Evolutionary conservation across 2,113 vertebrate species (phyloP).

Genomic region (Pycnonotus jocosus): DNA sequence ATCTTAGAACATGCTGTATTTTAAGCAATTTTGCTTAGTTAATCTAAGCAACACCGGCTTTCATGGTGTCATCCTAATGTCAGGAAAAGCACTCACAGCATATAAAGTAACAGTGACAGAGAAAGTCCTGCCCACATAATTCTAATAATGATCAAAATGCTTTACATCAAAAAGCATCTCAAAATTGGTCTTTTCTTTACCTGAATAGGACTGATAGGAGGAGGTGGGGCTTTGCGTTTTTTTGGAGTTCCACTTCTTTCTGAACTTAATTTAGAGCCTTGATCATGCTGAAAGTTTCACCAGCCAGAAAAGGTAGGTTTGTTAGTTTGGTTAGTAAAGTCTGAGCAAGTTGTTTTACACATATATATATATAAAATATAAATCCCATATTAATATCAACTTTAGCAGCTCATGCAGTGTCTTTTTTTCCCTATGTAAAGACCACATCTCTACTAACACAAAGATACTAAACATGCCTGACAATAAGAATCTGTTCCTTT

Average conservation of each 20-base stretch:
- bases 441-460: background rate
- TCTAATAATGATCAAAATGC: background rate
- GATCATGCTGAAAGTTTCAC: constrained; percentile 91
- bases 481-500: background rate
- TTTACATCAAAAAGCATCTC: constrained; percentile 7
- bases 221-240: constrained; percentile 99
- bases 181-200: constrained; percentile 77
- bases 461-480: constrained; percentile 53
- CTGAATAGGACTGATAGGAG: constrained; percentile 94
- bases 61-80: background rate
- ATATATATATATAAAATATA: background rate
- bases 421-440: background rate
- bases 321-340: constrained; percentile 85
- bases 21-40: background rate
- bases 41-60: background rate
- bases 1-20: background rate
- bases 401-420: constrained; percentile 59
- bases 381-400: constrained; percentile 55
- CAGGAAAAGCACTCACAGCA: background rate
- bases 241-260: constrained; percentile 98
- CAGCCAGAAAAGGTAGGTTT: constrained; percentile 80
- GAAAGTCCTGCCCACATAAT: background rate
- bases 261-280: constrained; percentile 93
- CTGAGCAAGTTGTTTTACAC: constrained; percentile 55
- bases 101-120: background rate